These are phyloP conservation scores for Cosmopolites sordidus DNA, from an alignment of 2,888 invertebrate genomes.

Conservation along the genomic window DNA sequence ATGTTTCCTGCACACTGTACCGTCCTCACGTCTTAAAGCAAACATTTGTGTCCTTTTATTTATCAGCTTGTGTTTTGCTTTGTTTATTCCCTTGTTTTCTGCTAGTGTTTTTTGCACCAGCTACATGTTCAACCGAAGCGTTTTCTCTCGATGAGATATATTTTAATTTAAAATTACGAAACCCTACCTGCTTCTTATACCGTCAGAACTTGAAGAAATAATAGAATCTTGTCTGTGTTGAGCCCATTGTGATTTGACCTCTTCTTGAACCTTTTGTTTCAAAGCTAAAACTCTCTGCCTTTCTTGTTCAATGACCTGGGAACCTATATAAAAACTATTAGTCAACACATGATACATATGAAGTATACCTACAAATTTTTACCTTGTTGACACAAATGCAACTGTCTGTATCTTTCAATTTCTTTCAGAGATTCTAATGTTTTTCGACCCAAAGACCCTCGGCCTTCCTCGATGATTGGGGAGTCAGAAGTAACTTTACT, in stretches of 20 bases:
- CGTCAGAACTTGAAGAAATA: constrained; percentile 17
- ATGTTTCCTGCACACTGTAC: too few species aligned
- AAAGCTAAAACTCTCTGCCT: constrained; percentile 80
- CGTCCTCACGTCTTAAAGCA: too few species aligned
- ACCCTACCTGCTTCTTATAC: constrained; percentile 18
- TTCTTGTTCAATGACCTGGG: constrained; percentile 88
- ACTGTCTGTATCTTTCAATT: constrained; percentile 81
- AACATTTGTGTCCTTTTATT: too few species aligned
- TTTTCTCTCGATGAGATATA: too few species aligned
- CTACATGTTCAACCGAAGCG: too few species aligned
- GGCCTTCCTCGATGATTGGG: constrained; percentile 67
- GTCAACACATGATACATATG: neutral
- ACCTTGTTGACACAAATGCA: constrained; percentile 89
- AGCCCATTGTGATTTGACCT: constrained; percentile 86
- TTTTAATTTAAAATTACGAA: too few species aligned
- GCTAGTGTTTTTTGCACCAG: too few species aligned
- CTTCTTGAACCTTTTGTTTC: constrained; percentile 81
- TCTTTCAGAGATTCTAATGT: constrained; percentile 84
- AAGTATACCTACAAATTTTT: constrained; percentile 24
- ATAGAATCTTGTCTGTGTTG: constrained; percentile 54
- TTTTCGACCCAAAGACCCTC: constrained; percentile 67
- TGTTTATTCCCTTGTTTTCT: too few species aligned
- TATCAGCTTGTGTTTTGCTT: too few species aligned
- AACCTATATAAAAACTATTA: constrained; percentile 55
- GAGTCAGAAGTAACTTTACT: constrained; percentile 84